Evolutionary conservation across 92 coral and sea anemone genomes (phyloP), one percentile per base, ranked within the genome.

Genomic region (Phymanthus crucifer): DNA sequence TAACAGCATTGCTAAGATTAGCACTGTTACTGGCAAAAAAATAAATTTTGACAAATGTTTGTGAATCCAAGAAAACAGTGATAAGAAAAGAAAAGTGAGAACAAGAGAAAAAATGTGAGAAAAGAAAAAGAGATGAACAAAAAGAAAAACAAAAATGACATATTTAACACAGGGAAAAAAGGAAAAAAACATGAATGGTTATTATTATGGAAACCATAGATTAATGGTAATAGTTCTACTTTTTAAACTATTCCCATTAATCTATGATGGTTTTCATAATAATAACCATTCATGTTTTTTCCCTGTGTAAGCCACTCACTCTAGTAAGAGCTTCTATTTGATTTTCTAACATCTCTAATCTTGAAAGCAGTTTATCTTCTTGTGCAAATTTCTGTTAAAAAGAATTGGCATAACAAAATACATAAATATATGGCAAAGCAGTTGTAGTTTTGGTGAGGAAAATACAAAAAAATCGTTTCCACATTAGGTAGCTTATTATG

Each of bases 311-410:
- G 24, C 2, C 29, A 52, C 74, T 65, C 84, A 91, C 96, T 91
- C 91, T 93, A 76, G 97, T 95, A 35, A 95, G 84, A 33, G 95
- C 80, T 83, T 95, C 99, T 54, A 95, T 87, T 72, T 95, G 99
- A 73, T 93, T 95, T 89, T 95, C 99, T 83, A 95, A 87, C 48
- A 93, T 95, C 83, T 95, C 99, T 64, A 95, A 72, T 90, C 99
- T 93, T 73, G 99, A 93, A 35, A 95, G 87, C 4, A 95, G 93
- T 80, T 95, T 95, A 74, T 95, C 99, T 78, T 95, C 99, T 71
- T 95, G 99, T 77, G 93, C 93, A 83, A 95, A 84, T 56, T 91
- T 83, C 99, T 95, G 80, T 23, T 78, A 83, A 75, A 40, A n/a
- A 37, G 37, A 27, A 54, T 43, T 43, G 27, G 0, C 6, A 54